phyloP scores from a whole-genome alignment of 2,888 invertebrate species.

The Caenorhabditis plicata region DNA sequence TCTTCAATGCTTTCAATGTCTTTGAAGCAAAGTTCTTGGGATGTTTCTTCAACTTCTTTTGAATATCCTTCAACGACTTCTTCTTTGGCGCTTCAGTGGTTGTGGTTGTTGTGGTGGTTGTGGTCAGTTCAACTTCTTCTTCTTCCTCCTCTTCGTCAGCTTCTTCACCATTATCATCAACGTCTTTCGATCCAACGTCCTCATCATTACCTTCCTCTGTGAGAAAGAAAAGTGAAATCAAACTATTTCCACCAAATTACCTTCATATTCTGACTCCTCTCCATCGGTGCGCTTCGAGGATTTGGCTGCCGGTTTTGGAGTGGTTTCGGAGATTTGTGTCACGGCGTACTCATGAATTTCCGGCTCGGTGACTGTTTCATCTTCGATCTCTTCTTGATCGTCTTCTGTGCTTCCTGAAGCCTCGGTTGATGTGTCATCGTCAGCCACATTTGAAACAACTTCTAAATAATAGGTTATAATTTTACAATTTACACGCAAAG shows the following conservation, averaged over 20 bases:
- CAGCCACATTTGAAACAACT: neutral
- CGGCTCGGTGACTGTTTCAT: conserved; percentile 11
- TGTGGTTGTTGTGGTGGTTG: conserved; percentile 12
- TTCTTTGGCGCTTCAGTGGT: conserved; percentile 6
- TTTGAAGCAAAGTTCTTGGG: conserved; percentile 44
- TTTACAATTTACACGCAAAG: neutral
- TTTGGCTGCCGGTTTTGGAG: conserved; percentile 8
- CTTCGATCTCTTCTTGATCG: conserved; percentile 5
- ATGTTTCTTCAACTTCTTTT: conserved; percentile 29
- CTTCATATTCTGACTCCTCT: conserved; percentile 8
- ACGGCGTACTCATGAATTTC: conserved; percentile 3
- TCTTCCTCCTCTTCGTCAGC: conserved; percentile 9
- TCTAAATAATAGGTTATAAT: neutral
- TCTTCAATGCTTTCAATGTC: conserved; percentile 32
- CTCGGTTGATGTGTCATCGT: neutral
- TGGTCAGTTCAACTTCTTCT: conserved; percentile 3
- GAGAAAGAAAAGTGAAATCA: neutral
- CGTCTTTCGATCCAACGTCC: neutral
- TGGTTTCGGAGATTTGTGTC: conserved; percentile 21
- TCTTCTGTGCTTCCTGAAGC: conserved; percentile 9
- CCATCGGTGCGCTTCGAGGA: conserved; percentile 5
- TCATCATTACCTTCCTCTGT: neutral
- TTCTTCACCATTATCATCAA: neutral
- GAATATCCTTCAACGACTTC: conserved; percentile 5
- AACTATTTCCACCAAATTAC: conserved; percentile 10